Percentiles rank a stretch among this genome's conserved stretches.
Evolutionary conservation across 2,888 invertebrate genomes (phyloP).

Genomic region (Chalcis sispes): DNA sequence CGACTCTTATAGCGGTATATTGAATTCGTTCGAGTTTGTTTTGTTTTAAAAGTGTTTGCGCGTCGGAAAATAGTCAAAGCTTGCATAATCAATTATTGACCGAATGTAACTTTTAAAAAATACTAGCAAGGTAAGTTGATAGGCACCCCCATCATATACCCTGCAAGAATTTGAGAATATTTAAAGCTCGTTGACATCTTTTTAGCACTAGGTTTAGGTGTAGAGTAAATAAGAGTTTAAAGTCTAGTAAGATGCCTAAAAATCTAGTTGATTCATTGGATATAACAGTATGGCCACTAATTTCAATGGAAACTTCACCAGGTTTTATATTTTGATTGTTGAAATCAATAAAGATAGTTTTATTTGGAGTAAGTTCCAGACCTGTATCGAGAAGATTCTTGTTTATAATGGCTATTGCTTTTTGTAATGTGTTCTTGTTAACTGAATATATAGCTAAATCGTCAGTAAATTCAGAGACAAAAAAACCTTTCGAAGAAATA

Average conservation of each 20-base stretch:
- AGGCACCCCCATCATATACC: slow-evolving; percentile 41
- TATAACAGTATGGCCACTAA: neutral
- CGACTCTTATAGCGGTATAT: slow-evolving; percentile 7
- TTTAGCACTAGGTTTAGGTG: neutral
- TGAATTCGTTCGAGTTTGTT: slow-evolving; percentile 22
- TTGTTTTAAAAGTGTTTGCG: neutral
- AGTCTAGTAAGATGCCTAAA: neutral
- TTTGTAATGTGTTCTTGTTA: neutral
- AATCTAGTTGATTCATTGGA: neutral
- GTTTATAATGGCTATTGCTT: neutral
- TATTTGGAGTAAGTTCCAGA: neutral
- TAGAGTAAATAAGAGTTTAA: neutral
- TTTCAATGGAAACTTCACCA: neutral
- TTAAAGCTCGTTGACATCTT: neutral
- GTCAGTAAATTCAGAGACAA: slow-evolving; percentile 40
- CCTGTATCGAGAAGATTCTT: neutral
- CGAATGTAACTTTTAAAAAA: slow-evolving; percentile 30
- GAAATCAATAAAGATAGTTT: slow-evolving; percentile 20
- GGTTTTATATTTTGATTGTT: slow-evolving; percentile 11
- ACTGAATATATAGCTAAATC: slow-evolving; percentile 25
- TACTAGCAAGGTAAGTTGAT: neutral
- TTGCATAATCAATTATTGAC: slow-evolving; percentile 21
- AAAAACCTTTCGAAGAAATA: neutral
- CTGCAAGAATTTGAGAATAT: slow-evolving; percentile 16
- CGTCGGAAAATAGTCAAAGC: slow-evolving; percentile 25